These are phyloP conservation scores for Tamandua tetradactyla DNA, from an alignment of 2,797 vertebrate genomes.

Conservation along the genomic window DNA sequence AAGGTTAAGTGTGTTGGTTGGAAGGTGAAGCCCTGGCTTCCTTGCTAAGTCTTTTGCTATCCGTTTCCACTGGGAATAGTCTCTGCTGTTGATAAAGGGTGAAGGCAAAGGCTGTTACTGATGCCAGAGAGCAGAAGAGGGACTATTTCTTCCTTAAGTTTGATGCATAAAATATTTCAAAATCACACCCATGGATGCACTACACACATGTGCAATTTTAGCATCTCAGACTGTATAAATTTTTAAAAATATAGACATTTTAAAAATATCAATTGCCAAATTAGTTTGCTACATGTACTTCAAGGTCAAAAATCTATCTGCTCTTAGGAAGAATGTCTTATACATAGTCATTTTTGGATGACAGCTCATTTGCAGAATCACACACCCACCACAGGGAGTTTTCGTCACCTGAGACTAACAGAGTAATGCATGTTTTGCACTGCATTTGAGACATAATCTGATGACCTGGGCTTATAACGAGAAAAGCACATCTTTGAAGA, in stretches of 20 bases:
- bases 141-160: background rate
- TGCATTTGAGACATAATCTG: constrained; percentile 21
- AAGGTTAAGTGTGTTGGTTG: background rate
- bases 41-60: background rate
- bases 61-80: background rate
- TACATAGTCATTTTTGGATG: constrained; percentile 41
- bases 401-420: background rate
- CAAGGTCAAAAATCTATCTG: constrained; percentile 39
- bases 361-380: constrained; percentile 56
- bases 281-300: background rate
- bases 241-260: too few relatives aligned
- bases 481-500: constrained; percentile 42
- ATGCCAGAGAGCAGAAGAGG: background rate
- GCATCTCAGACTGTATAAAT: background rate
- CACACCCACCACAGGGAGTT: background rate
- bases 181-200: background rate
- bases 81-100: background rate
- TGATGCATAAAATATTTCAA: background rate
- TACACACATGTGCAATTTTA: background rate
- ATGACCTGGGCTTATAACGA: constrained; percentile 21
- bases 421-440: constrained; percentile 56
- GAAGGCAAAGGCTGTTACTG: background rate
- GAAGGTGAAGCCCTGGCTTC: background rate
- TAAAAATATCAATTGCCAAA: background rate
- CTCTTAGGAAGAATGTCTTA: constrained; percentile 8